Evolutionary conservation across 2,797 vertebrate species (phyloP).

Genomic region (Sardinella longiceps): DNA sequence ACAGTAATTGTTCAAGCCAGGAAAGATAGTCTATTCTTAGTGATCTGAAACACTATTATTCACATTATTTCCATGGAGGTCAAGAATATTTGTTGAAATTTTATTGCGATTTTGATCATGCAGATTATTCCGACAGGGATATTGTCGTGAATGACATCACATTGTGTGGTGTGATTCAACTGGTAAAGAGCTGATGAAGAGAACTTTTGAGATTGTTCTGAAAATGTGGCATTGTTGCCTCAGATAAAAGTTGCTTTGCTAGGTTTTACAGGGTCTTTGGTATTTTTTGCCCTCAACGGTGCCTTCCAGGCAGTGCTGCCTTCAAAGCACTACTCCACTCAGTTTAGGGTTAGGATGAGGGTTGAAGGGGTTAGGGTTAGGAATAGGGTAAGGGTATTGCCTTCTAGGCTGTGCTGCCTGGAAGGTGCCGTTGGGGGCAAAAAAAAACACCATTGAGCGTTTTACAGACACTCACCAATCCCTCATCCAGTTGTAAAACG

Average conservation of each 20-base stretch:
- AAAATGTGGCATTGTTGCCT: background rate
- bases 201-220: background rate
- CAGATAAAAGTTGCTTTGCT: background rate
- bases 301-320: no score
- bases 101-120: background rate
- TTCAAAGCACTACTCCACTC: no score
- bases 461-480: no score
- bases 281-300: no score
- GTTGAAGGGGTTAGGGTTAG: no score
- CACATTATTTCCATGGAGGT: background rate
- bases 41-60: background rate
- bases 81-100: background rate
- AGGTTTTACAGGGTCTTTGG: no score
- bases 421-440: no score
- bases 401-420: no score
- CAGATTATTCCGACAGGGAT: background rate
- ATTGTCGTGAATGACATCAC: background rate
- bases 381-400: no score
- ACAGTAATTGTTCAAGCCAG: background rate
- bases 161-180: background rate
- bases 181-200: background rate
- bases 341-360: no score
- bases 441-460: no score
- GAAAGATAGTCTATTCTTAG: background rate
- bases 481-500: no score